Base-by-base conservation (phyloP, 2,113 vertebrate genomes). In the Megaleporinus macrocephalus region DNA sequence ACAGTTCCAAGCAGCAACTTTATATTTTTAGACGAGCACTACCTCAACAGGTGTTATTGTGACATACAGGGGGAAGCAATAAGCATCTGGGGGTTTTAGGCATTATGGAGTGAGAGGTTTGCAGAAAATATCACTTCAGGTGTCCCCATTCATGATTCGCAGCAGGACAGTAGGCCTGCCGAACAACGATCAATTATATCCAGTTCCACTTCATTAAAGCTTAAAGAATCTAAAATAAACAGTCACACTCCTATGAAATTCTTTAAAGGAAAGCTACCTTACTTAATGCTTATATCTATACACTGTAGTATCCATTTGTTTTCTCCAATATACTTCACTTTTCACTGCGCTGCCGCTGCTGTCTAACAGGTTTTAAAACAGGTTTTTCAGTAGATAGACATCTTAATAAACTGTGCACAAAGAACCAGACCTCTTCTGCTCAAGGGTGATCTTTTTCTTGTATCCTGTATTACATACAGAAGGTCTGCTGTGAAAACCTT, bases 21-120 rank as follows among this genome's bases (percentile, higher is more conserved):
- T 44, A 79, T 79, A 79, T 85, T 79, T 79, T 79, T 78, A 82
- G 79, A 74, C 33, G 41, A 49, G 44, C 41, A 73, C 74, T 81
- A 57, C 71, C 24, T 81, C 53, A 20, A 26, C 5, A 65, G 55
- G 69, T n/a, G 69, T 73, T 66, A 71, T 53, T 47, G 3, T 14
- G 47, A 53, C n/a, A 59, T 59, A 41, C 65, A 44, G 30, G 30
- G 16, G 30, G 41, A 71, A 65, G 27, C 62, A 71, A 74, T 70
- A 33, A 77, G 59, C 16, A 20, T 66, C 41, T 47, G 33, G 57
- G 18, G 33, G 4, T 44, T 61, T 69, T 18, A 30, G 47, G 73
- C 30, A 72, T 61, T 26, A 77, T 24, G 57, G 57, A 44, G 29
- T n/a, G n/a, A 59, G 61, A n/a, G 18, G 47, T 30, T 77, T 77